These are phyloP conservation scores for Papilio xuthus DNA, from an alignment of 1,140 invertebrate genomes.

Conservation along the genomic window DNA sequence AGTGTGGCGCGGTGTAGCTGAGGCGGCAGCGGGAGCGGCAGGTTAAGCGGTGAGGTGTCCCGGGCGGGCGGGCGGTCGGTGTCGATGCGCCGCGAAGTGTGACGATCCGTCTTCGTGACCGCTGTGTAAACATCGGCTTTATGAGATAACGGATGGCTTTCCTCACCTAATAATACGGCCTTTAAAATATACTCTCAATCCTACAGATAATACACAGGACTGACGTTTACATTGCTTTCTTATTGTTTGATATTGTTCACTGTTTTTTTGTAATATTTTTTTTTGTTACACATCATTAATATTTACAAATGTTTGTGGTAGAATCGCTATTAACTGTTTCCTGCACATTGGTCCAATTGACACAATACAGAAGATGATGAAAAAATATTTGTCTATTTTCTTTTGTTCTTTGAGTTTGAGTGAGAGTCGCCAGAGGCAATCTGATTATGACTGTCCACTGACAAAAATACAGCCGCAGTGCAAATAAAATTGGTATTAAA, in stretches of 20 bases:
- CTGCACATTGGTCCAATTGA: no score
- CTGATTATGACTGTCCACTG: no score
- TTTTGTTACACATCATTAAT: no score
- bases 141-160: slow-evolving; percentile 25
- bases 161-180: neutral
- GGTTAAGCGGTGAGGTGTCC: slow-evolving; percentile 1
- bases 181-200: neutral
- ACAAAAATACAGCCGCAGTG: neutral
- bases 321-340: no score
- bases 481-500: slow-evolving; percentile 17
- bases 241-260: neutral
- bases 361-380: no score
- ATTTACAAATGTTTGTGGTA: no score
- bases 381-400: no score
- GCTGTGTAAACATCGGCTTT: slow-evolving; percentile 32
- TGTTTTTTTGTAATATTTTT: neutral
- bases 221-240: neutral
- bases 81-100: slow-evolving; percentile 10
- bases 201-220: neutral
- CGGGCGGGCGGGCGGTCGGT: no score
- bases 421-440: no score
- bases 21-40: neutral
- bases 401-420: no score
- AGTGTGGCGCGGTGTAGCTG: neutral
- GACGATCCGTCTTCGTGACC: slow-evolving; percentile 21